Percentiles rank a stretch among this genome's conserved stretches.
Evolutionary conservation across 2,888 invertebrate species (phyloP).

Genomic region (Parnassius orleans): DNA sequence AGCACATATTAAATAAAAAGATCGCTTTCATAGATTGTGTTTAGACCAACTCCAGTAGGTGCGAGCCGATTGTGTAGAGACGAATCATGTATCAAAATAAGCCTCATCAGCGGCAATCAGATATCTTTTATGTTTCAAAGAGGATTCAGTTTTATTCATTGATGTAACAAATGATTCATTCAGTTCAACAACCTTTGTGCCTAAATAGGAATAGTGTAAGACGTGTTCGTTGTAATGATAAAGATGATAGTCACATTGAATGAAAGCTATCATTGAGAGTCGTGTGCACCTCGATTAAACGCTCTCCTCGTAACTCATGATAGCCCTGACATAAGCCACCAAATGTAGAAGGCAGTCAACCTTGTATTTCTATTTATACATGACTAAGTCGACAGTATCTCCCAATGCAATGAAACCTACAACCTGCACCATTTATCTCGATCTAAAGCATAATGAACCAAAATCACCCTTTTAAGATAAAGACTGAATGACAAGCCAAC

Average conservation of each 20-base stretch:
- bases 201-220: slow-evolving; percentile 49
- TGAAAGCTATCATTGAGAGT: slow-evolving; percentile 50
- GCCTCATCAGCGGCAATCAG: slow-evolving; percentile 40
- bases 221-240: slow-evolving; percentile 41
- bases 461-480: slow-evolving; percentile 33
- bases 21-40: slow-evolving; percentile 38
- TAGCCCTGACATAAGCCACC: slow-evolving; percentile 76
- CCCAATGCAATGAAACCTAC: slow-evolving; percentile 46
- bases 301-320: slow-evolving; percentile 50
- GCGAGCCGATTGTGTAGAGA: slow-evolving; percentile 23
- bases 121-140: slow-evolving; percentile 40
- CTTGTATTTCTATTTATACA: slow-evolving; percentile 69
- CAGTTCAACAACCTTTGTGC: slow-evolving; percentile 54
- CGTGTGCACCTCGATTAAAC: slow-evolving; percentile 41
- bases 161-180: slow-evolving; percentile 54
- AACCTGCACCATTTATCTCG: slow-evolving; percentile 45
- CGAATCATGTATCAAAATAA: slow-evolving; percentile 31
- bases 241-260: slow-evolving; percentile 49
- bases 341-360: slow-evolving; percentile 73
- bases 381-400: slow-evolving; percentile 48
- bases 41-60: slow-evolving; percentile 23
- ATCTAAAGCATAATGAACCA: slow-evolving; percentile 37
- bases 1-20: slow-evolving; percentile 36
- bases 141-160: slow-evolving; percentile 31
- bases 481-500: slow-evolving; percentile 30